Percentiles rank a stretch among this genome's conserved stretches.
Evolutionary conservation across 2,888 invertebrate species (phyloP).

Genomic region (Heterodera filipjevi): DNA sequence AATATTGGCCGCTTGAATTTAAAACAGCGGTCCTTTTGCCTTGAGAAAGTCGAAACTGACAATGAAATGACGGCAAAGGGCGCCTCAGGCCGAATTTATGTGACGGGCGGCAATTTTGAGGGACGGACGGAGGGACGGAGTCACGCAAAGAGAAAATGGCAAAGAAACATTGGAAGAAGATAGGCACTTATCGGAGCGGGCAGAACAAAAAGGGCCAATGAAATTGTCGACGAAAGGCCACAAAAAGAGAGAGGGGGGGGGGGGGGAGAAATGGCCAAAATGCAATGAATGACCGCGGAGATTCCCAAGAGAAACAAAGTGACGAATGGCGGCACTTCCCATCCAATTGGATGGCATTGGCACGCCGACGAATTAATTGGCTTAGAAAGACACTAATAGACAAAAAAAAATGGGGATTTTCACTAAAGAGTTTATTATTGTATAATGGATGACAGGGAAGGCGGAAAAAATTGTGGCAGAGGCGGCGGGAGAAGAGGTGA

Average conservation of each 20-base stretch:
- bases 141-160: not conserved
- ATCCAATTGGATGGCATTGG: not conserved
- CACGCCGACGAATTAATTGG: not conserved
- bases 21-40: not conserved
- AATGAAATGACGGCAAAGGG: not conserved
- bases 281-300: not conserved
- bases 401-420: not conserved
- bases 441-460: not conserved
- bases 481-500: not conserved
- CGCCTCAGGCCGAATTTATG: not conserved
- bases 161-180: not conserved
- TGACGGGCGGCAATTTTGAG: not conserved
- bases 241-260: not conserved
- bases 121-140: not conserved
- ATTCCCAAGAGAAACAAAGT: not conserved
- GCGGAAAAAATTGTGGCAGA: not conserved
- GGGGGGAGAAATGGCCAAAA: not conserved
- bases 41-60: not conserved
- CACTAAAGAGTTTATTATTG: not conserved
- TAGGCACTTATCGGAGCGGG: not conserved
- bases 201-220: conserved; percentile 2
- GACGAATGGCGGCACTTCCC: not conserved
- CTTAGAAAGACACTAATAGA: not conserved
- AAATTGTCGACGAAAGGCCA: not conserved
- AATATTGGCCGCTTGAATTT: not conserved